These are phyloP conservation scores for Numenius arquata DNA, from an alignment of 2,113 vertebrate genomes.

Conservation along the genomic window DNA sequence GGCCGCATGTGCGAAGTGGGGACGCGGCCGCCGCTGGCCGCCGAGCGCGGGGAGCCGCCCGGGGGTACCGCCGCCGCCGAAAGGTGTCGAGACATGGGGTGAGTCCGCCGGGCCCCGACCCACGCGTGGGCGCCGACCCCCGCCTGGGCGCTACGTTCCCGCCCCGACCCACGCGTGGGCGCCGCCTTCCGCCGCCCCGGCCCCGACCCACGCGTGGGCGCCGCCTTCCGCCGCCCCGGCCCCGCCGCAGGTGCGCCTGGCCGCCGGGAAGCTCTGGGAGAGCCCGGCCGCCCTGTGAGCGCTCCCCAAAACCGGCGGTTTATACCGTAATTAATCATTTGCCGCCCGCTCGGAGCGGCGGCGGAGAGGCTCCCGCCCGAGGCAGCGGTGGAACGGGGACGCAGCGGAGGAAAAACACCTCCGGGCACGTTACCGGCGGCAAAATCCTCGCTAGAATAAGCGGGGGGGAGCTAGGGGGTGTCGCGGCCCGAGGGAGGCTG, in stretches of 20 bases:
- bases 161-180: neutral
- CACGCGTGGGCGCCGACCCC: neutral
- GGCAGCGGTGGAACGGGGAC: neutral
- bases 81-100: conserved; percentile 76
- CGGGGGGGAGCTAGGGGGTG: neutral
- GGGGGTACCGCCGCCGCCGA: conserved; percentile 70
- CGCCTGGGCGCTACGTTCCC: neutral
- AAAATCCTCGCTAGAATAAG: neutral
- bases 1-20: conserved; percentile 67
- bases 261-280: neutral
- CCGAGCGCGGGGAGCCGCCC: conserved; percentile 28
- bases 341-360: neutral
- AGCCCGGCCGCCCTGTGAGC: neutral
- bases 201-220: neutral
- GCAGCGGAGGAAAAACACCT: neutral
- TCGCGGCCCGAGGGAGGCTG: neutral
- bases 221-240: neutral
- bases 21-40: conserved; percentile 20
- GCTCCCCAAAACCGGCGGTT: neutral
- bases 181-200: neutral
- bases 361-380: neutral
- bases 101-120: conserved; percentile 24
- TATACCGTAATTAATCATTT: neutral
- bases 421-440: neutral
- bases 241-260: conserved; percentile 11